phyloP scores from a whole-genome alignment of 2,797 vertebrate species.

The Liparis tanakae region DNA sequence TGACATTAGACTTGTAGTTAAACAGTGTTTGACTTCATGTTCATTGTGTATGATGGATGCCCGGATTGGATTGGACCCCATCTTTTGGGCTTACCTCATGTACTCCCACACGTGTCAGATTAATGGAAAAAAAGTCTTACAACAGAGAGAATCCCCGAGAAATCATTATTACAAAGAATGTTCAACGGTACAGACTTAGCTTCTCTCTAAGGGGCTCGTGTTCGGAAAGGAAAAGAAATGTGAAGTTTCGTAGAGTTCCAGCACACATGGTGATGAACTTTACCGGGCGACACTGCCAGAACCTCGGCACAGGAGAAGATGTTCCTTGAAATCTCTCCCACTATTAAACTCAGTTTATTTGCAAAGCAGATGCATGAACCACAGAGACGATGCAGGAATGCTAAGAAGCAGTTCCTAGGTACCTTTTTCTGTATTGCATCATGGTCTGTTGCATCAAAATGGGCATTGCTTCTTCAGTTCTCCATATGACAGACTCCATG shows the following conservation, averaged over 20 bases:
- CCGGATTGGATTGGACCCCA: slow-evolving; percentile 22
- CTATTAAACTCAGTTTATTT: slow-evolving; percentile 20
- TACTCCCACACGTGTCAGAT: not conserved
- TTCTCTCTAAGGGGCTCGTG: slow-evolving; percentile 18
- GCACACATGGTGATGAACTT: slow-evolving; percentile 16
- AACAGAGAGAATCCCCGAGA: not conserved
- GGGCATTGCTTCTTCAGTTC: not conserved
- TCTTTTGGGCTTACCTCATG: slow-evolving; percentile 9
- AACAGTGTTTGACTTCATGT: not conserved
- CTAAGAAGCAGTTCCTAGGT: too few relatives aligned
- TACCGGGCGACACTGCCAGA: slow-evolving; percentile 9
- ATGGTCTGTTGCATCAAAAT: not conserved
- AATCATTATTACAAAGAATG: not conserved
- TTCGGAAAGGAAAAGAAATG: slow-evolving; percentile 5
- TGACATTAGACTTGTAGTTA: not conserved
- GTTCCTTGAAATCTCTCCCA: slow-evolving; percentile 39
- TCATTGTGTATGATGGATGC: slow-evolving; percentile 8
- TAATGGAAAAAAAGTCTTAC: not conserved
- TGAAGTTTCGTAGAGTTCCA: slow-evolving; percentile 24
- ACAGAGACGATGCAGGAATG: too few relatives aligned
- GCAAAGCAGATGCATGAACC: slow-evolving; percentile 12
- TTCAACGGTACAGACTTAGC: not conserved
- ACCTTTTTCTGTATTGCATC: too few relatives aligned
- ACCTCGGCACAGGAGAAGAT: slow-evolving; percentile 26
- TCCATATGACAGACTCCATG: not conserved